Conservation (phyloP, 2,113 vertebrate genomes). For the Pavo muticus region DNA sequence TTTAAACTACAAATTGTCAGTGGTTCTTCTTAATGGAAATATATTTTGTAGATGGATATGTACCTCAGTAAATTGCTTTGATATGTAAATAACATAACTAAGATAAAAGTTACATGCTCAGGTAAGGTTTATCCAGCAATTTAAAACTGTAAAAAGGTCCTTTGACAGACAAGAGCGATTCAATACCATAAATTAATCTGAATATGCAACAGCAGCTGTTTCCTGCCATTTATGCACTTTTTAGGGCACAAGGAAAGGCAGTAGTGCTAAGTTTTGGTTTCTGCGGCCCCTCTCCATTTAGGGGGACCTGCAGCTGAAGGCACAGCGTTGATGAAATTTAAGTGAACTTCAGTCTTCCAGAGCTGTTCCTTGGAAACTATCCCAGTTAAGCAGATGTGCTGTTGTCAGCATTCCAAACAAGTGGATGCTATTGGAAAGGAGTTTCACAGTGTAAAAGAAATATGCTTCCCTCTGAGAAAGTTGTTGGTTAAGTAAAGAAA, state of each 20-base stretch:
- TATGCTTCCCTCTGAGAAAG: conserved; percentile 42
- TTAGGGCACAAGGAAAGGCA: not conserved
- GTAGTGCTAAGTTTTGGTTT: not conserved
- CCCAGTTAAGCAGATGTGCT: conserved; percentile 50
- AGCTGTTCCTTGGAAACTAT: not conserved
- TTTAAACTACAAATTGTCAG: not conserved
- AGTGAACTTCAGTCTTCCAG: not conserved
- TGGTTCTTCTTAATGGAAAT: not conserved
- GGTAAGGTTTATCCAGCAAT: not conserved
- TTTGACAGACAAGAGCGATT: not conserved
- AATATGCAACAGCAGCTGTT: not conserved
- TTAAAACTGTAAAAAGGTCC: not conserved
- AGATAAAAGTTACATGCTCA: not conserved
- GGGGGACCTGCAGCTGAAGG: not conserved
- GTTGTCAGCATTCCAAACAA: conserved; percentile 57
- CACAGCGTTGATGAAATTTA: not conserved
- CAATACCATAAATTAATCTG: not conserved
- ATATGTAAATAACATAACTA: not conserved
- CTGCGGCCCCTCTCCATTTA: not conserved
- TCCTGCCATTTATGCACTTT: not conserved
- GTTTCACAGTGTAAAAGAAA: conserved; percentile 47
- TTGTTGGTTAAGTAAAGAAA: conserved; percentile 60
- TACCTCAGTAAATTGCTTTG: not conserved
- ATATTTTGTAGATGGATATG: not conserved
- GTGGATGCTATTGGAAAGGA: conserved; percentile 33